Conservation (phyloP, 2,113 vertebrate genomes). For the Oryzias javanicus region DNA sequence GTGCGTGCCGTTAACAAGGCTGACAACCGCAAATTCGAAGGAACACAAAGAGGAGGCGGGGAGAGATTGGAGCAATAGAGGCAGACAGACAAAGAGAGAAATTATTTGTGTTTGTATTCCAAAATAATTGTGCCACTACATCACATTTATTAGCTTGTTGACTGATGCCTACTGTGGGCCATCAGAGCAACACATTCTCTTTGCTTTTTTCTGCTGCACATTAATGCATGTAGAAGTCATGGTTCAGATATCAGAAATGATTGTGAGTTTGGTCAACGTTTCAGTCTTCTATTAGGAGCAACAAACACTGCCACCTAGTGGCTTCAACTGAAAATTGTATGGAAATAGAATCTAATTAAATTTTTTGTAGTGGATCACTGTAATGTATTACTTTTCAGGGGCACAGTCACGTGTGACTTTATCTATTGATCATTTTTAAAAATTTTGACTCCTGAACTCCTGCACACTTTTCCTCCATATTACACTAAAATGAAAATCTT, state of each 20-base stretch:
- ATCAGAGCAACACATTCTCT: constrained; percentile 10
- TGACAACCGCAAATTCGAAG: constrained; percentile 61
- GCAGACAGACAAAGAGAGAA: constrained; percentile 24
- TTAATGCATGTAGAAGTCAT: constrained; percentile 15
- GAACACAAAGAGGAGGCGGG: constrained; percentile 49
- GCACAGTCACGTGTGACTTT: too few relatives aligned
- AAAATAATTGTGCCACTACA: constrained; percentile 42
- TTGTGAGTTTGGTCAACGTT: constrained; percentile 1
- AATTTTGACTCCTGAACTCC: too few relatives aligned
- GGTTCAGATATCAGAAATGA: constrained; percentile 35
- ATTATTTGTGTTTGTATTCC: constrained; percentile 42
- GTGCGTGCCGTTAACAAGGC: constrained; percentile 54
- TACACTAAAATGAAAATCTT: too few relatives aligned
- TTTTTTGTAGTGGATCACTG: too few relatives aligned
- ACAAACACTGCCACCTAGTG: constrained; percentile 54
- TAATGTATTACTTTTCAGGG: too few relatives aligned
- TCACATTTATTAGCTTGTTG: constrained; percentile 59
- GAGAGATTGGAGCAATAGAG: constrained; percentile 35
- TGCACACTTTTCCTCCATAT: too few relatives aligned
- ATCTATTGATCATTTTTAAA: too few relatives aligned
- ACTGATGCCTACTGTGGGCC: constrained; percentile 30
- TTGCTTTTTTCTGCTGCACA: constrained; percentile 16
- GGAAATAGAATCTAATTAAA: too few relatives aligned
- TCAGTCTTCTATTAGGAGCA: neutral
- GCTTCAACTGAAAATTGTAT: neutral